A percentile compares a stretch with the other conserved stretches of the same genome.
phyloP scores from a whole-genome alignment of 2,113 vertebrate genomes.

The Sinocyclocheilus anshuiensis region DNA sequence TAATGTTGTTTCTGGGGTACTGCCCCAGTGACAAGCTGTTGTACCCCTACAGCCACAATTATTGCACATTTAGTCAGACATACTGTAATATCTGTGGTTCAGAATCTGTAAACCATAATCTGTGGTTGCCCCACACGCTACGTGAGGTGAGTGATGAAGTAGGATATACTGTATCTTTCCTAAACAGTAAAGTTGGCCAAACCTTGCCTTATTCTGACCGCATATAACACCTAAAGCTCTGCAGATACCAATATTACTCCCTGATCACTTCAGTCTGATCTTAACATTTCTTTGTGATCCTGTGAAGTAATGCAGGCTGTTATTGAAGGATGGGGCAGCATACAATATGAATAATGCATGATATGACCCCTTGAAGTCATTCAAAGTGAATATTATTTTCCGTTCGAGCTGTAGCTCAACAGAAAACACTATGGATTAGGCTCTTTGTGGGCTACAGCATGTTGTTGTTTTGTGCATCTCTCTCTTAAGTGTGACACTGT shows the following conservation, averaged over 20 bases:
- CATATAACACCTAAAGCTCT: neutral
- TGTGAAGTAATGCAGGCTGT: conserved; percentile 51
- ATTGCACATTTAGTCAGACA: too few relatives aligned
- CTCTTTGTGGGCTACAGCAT: neutral
- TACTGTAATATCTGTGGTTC: too few relatives aligned
- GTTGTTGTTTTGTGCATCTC: conserved; percentile 18
- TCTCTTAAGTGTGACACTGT: conserved; percentile 42
- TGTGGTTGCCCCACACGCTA: too few relatives aligned
- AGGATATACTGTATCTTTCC: too few relatives aligned
- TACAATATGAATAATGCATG: conserved; percentile 6
- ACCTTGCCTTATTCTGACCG: neutral
- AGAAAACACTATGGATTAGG: conserved; percentile 4
- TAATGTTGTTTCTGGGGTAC: too few relatives aligned
- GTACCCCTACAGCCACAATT: too few relatives aligned
- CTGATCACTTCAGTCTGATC: neutral
- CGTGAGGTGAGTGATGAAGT: too few relatives aligned
- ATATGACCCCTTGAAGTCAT: conserved; percentile 18
- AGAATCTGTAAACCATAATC: too few relatives aligned
- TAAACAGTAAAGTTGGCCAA: too few relatives aligned
- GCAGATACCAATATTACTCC: neutral
- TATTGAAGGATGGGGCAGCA: conserved; percentile 45
- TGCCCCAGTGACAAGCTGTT: too few relatives aligned
- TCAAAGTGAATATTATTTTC: conserved; percentile 1
- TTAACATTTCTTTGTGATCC: neutral
- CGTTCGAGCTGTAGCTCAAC: neutral